Evolutionary conservation across 1,140 invertebrate genomes (phyloP).

Genomic region (Acromyrmex charruanus): DNA sequence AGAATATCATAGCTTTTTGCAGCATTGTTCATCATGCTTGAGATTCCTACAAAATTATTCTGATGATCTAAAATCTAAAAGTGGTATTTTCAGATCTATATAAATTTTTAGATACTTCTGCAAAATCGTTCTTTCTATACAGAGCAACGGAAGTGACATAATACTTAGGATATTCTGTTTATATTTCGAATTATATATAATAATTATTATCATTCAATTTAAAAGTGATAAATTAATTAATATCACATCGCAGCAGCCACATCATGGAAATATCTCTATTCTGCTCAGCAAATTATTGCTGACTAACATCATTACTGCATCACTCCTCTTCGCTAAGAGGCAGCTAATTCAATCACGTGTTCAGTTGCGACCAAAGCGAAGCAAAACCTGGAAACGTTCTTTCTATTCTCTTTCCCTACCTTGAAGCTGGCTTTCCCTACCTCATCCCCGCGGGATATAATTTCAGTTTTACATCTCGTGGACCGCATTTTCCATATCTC

Average conservation of each 20-base stretch:
- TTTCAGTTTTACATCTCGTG: conserved; percentile 58
- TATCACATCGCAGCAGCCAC: conserved; percentile 7
- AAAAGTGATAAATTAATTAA: conserved; percentile 40
- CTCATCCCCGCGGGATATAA: conserved; percentile 39
- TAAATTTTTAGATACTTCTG: no score
- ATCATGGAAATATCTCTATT: conserved; percentile 31
- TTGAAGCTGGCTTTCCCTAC: neutral
- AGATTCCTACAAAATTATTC: no score
- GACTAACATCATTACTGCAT: conserved; percentile 49
- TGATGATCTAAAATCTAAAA: neutral
- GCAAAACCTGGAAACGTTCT: conserved; percentile 39
- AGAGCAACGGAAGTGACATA: neutral
- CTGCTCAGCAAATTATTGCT: conserved; percentile 49
- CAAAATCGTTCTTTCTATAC: no score
- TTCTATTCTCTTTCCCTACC: conserved; percentile 6
- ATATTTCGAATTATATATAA: neutral
- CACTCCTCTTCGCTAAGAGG: conserved; percentile 32
- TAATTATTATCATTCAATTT: neutral
- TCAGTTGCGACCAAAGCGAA: conserved; percentile 37
- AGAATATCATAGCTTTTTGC: no score
- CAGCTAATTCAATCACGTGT: conserved; percentile 65
- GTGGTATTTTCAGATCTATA: no score
- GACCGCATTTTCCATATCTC: conserved; percentile 48
- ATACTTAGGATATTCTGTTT: neutral
- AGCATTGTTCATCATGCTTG: no score